Evolutionary conservation across 1,140 invertebrate species (phyloP).

Genomic region (Drosophila micromelanica): DNA sequence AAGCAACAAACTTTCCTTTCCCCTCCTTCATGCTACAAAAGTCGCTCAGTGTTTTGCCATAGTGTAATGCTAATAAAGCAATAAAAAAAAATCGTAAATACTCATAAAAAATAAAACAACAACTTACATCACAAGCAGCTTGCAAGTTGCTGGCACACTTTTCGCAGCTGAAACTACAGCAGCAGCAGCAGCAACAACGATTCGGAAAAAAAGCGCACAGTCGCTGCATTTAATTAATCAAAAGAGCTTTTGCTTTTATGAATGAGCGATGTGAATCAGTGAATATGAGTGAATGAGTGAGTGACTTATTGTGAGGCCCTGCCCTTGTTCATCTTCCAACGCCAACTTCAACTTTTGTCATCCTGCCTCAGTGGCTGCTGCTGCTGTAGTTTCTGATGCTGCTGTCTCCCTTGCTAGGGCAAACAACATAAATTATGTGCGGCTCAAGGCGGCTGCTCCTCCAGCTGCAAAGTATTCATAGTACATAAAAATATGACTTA

Average conservation of each 20-base stretch:
- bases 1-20: constrained; percentile 63
- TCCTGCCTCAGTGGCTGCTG: constrained; percentile 48
- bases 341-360: constrained; percentile 35
- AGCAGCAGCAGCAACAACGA: constrained; percentile 3
- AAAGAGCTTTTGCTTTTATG: constrained; percentile 74
- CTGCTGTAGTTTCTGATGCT: constrained; percentile 1
- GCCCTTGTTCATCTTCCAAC: constrained; percentile 22
- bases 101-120: constrained; percentile 56
- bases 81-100: constrained; percentile 55
- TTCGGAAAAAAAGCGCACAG: constrained; percentile 29
- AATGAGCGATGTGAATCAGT: constrained; percentile 54
- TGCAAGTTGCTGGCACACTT: constrained; percentile 64
- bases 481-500: constrained; percentile 80
- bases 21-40: constrained; percentile 5
- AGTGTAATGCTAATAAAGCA: constrained; percentile 49
- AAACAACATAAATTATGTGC: constrained; percentile 74
- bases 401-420: constrained; percentile 41
- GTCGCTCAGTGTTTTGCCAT: constrained; percentile 25
- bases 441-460: constrained; percentile 36
- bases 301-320: constrained; percentile 45
- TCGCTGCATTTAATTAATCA: constrained; percentile 79
- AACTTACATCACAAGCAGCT: constrained; percentile 62
- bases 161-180: constrained; percentile 43
- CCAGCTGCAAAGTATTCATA: constrained; percentile 26
- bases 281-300: constrained; percentile 53